Percentiles rank a stretch among this genome's conserved stretches.
phyloP scores from a whole-genome alignment of 1,140 invertebrate species.

The Diprion similis region DNA sequence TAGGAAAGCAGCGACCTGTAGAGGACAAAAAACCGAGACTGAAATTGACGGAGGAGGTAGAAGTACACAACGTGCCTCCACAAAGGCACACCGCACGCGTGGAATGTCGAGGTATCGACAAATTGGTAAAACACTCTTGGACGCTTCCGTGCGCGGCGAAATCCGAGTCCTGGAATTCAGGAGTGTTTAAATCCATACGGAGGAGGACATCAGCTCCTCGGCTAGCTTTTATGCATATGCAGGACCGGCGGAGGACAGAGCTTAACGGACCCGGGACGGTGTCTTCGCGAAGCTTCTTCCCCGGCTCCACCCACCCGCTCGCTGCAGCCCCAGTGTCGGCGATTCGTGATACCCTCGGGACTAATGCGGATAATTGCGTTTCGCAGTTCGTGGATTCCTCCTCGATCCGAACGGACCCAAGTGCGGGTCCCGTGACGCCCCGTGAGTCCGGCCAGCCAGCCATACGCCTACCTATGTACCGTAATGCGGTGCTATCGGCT shows the following conservation, averaged over 20 bases:
- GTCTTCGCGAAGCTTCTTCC: not conserved
- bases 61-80: not conserved
- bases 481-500: constrained; percentile 6
- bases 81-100: not conserved
- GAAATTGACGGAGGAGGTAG: not conserved
- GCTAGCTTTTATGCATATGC: constrained; percentile 22
- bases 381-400: constrained; percentile 59
- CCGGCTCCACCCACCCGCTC: not conserved
- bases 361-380: constrained; percentile 60
- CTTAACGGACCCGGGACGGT: constrained; percentile 8
- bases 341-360: constrained; percentile 59
- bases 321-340: constrained; percentile 18
- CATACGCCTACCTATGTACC: not conserved
- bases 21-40: not conserved
- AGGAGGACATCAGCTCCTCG: constrained; percentile 12
- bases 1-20: too few relatives aligned
- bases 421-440: not conserved
- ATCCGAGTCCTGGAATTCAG: not conserved
- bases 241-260: constrained; percentile 30
- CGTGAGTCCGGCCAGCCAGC: not conserved
- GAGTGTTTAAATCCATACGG: too few relatives aligned
- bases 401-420: constrained; percentile 18
- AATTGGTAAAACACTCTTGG: not conserved
- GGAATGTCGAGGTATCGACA: not conserved
- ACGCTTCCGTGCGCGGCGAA: not conserved